phyloP scores from a whole-genome alignment of 1,140 invertebrate genomes.

The Drosophila sp. region DNA sequence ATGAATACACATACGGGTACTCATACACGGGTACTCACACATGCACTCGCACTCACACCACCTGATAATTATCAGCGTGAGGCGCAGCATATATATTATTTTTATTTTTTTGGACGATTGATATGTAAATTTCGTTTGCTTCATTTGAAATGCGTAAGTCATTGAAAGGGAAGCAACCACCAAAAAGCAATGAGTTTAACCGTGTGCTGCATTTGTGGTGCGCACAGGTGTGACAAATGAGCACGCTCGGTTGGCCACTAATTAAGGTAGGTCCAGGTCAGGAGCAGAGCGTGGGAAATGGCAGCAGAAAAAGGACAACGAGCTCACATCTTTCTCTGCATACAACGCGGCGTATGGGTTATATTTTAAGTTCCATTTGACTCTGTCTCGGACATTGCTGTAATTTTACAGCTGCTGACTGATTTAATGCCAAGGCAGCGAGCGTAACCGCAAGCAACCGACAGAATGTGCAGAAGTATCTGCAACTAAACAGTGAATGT shows the following conservation, averaged over 20 bases:
- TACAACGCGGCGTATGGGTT: conserved; percentile 47
- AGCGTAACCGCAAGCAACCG: conserved; percentile 66
- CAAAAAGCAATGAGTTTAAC: conserved; percentile 39
- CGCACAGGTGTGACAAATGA: conserved; percentile 64
- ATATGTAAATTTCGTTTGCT: conserved; percentile 71
- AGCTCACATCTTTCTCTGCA: background rate
- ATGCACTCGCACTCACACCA: conserved; percentile 16
- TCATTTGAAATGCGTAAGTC: conserved; percentile 75
- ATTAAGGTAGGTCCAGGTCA: conserved; percentile 64
- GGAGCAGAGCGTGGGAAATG: conserved; percentile 26
- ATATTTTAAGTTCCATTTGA: conserved; percentile 22
- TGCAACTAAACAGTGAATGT: background rate
- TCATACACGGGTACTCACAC: conserved; percentile 16
- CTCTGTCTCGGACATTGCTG: conserved; percentile 31
- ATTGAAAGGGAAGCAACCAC: conserved; percentile 39
- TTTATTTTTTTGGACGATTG: conserved; percentile 63
- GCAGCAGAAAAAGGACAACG: background rate
- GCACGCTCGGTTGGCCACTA: conserved; percentile 59
- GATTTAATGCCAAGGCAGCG: conserved; percentile 57
- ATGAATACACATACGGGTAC: conserved; percentile 15
- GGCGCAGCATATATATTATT: conserved; percentile 57
- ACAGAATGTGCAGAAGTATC: conserved; percentile 49
- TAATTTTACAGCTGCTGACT: conserved; percentile 77
- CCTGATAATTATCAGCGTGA: conserved; percentile 76
- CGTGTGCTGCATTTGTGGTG: conserved; percentile 18